These are phyloP conservation scores for Clytia hemisphaerica DNA, from an alignment of 30 jellyfish, hydroid and myxozoan species.

Conservation along the genomic window DNA sequence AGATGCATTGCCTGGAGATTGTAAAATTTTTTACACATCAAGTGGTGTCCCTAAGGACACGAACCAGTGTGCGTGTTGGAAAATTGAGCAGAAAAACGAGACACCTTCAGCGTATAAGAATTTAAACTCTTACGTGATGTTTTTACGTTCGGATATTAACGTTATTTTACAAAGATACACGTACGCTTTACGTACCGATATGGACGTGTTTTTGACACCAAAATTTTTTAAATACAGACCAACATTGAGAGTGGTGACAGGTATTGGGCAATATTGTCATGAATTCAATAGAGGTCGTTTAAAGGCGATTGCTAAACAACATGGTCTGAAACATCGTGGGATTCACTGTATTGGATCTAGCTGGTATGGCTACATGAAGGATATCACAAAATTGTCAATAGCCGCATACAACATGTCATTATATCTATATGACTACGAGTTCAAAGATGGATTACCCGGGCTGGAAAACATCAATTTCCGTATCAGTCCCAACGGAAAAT, in stretches of 20 bases:
- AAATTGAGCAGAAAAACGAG: conserved; percentile 5
- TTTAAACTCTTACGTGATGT: conserved; percentile 18
- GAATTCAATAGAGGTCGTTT: conserved; percentile 4
- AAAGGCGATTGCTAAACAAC: not conserved
- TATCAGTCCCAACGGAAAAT: conserved; percentile 15
- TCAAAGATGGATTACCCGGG: conserved; percentile 1
- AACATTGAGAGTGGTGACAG: not conserved
- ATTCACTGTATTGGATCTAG: conserved; percentile 32
- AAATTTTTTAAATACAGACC: conserved; percentile 16
- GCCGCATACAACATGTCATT: conserved; percentile 3
- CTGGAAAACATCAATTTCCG: conserved; percentile 15
- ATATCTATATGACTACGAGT: conserved; percentile 8
- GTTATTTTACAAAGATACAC: not conserved
- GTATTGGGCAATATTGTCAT: conserved; percentile 22
- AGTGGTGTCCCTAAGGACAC: not conserved
- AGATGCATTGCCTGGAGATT: conserved; percentile 4
- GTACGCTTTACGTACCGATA: conserved; percentile 14
- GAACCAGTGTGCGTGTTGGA: not conserved
- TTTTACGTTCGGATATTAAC: conserved; percentile 1
- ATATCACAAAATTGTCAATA: not conserved
- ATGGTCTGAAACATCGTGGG: conserved; percentile 16
- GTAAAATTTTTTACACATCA: not conserved
- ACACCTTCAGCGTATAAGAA: not conserved
- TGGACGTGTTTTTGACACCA: conserved; percentile 33
- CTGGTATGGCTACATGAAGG: conserved; percentile 18